Conservation (phyloP, 2,888 invertebrate genomes). For the Eudasyphora cyanicolor region DNA sequence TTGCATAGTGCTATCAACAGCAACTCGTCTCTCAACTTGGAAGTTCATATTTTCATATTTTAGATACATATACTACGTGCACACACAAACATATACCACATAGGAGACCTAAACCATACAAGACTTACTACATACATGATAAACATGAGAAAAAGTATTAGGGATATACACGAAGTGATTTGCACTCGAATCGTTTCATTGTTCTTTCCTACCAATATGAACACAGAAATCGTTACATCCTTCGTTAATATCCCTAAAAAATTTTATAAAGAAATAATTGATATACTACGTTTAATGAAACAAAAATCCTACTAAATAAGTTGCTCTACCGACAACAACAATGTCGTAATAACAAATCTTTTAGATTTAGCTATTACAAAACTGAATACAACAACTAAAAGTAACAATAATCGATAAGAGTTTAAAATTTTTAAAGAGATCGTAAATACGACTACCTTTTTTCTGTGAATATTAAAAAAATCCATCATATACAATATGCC, state of each 20-base stretch:
- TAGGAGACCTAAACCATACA: conserved; percentile 56
- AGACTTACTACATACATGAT: conserved; percentile 45
- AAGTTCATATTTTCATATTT: neutral
- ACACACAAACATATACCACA: conserved; percentile 30
- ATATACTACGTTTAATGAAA: neutral
- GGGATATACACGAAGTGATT: too few species aligned
- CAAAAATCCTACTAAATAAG: neutral
- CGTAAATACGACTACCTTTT: conserved; percentile 29
- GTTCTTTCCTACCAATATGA: too few species aligned
- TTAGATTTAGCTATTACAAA: neutral
- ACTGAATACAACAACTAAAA: neutral
- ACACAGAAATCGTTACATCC: too few species aligned
- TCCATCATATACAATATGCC: neutral
- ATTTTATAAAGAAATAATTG: neutral
- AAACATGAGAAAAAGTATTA: neutral
- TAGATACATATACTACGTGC: too few species aligned
- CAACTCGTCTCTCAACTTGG: neutral
- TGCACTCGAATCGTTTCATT: too few species aligned
- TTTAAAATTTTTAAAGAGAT: conserved; percentile 41
- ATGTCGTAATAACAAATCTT: neutral
- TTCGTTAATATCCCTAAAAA: neutral
- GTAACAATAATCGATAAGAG: conserved; percentile 25
- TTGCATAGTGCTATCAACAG: too few species aligned
- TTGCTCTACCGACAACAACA: neutral
- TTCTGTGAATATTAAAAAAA: conserved; percentile 56